A percentile compares a stretch with the other conserved stretches of the same genome.
Conservation (phyloP, 2,888 invertebrate genomes). For the Drosophila fulvimacula region DNA sequence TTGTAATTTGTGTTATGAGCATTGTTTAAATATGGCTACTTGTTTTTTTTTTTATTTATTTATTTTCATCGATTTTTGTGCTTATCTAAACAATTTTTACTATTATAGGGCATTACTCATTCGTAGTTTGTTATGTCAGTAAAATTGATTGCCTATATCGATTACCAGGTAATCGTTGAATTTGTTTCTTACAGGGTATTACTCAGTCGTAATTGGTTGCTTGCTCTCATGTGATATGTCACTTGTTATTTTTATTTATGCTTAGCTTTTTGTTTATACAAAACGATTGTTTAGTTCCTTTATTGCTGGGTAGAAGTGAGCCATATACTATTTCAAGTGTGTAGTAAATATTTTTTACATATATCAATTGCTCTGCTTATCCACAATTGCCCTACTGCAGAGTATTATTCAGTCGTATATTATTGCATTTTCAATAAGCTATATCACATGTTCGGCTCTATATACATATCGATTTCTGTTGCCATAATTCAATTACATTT, state of each 20-base stretch:
- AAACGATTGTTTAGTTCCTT: not conserved
- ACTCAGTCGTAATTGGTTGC: not conserved
- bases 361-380: not conserved
- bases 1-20: not conserved
- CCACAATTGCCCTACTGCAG: not conserved
- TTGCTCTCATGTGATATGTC: not conserved
- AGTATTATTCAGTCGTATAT: not conserved
- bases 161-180: not conserved
- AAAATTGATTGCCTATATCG: not conserved
- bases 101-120: not conserved
- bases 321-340: not conserved
- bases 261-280: not conserved
- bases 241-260: conserved; percentile 3
- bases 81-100: conserved; percentile 1
- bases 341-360: not conserved
- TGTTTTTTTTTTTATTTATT: too few species aligned
- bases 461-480: not conserved
- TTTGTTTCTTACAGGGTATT: not conserved
- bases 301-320: not conserved
- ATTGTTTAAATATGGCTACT: not conserved
- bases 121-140: not conserved
- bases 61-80: not conserved
- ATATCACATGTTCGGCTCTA: not conserved
- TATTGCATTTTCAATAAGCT: not conserved
- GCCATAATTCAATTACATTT: not conserved